Conservation (phyloP, 1,140 invertebrate species). For the Cepaea nemoralis region DNA sequence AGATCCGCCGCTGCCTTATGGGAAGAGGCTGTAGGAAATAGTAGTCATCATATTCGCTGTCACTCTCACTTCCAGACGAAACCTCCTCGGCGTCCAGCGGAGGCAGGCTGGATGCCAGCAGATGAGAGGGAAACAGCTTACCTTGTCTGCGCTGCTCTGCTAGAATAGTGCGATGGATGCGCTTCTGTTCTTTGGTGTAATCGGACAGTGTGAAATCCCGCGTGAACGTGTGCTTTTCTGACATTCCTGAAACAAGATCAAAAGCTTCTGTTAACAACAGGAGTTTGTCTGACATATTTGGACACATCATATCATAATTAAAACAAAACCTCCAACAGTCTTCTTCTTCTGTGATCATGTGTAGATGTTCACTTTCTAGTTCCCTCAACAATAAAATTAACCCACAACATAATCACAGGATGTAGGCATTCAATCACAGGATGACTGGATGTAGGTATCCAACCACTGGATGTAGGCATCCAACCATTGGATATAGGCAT, state of each 20-base stretch:
- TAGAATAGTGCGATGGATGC: slow-evolving; percentile 85
- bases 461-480: too few relatives aligned
- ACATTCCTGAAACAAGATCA: slow-evolving; percentile 81
- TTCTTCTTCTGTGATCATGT: too few relatives aligned
- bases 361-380: too few relatives aligned
- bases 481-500: too few relatives aligned
- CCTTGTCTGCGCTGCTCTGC: slow-evolving; percentile 81
- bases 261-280: not conserved
- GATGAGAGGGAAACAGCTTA: slow-evolving; percentile 57
- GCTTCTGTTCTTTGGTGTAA: slow-evolving; percentile 88
- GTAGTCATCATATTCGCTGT: slow-evolving; percentile 81
- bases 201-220: slow-evolving; percentile 84
- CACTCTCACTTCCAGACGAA: slow-evolving; percentile 57
- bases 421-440: too few relatives aligned
- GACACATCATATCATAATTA: too few relatives aligned
- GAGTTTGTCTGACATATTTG: too few relatives aligned
- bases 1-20: slow-evolving; percentile 87
- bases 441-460: too few relatives aligned
- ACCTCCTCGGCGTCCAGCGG: slow-evolving; percentile 36
- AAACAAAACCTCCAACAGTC: not conserved
- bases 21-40: slow-evolving; percentile 92
- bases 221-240: slow-evolving; percentile 83
- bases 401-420: too few relatives aligned
- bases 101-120: slow-evolving; percentile 37
- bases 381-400: too few relatives aligned